phyloP scores from a whole-genome alignment of 1,140 invertebrate genomes.

The Drosophila subpulchrella region DNA sequence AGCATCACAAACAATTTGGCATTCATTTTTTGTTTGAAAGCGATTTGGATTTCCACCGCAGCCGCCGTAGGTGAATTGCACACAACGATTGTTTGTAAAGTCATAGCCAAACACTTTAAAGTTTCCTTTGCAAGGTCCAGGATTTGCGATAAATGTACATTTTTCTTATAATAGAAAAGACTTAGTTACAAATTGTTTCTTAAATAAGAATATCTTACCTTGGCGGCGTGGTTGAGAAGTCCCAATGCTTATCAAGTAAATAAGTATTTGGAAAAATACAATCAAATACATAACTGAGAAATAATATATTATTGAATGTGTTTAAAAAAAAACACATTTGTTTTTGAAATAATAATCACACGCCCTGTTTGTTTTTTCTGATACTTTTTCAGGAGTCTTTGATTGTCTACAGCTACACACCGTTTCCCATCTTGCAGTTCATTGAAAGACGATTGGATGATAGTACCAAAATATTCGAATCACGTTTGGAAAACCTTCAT shows the following conservation, averaged over 20 bases:
- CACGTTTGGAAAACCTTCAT: constrained; percentile 39
- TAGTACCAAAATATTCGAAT: constrained; percentile 1
- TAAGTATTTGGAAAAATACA: background rate
- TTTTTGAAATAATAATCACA: constrained; percentile 4
- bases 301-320: background rate
- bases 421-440: constrained; percentile 58
- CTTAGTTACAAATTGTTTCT: too few species aligned
- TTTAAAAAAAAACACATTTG: background rate
- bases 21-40: constrained; percentile 18
- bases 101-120: constrained; percentile 42
- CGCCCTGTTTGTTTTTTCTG: background rate
- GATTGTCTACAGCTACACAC: constrained; percentile 56
- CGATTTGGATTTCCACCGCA: constrained; percentile 59
- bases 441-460: constrained; percentile 31
- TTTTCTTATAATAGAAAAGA: constrained; percentile 1
- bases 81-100: constrained; percentile 12
- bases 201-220: constrained; percentile 2
- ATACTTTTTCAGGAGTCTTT: constrained; percentile 40
- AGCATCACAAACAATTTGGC: constrained; percentile 15
- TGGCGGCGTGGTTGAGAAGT: background rate
- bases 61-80: constrained; percentile 33
- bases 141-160: constrained; percentile 27
- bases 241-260: background rate
- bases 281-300: background rate
- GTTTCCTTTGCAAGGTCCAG: constrained; percentile 27